These are phyloP conservation scores for Chlamydotis undulata DNA, from an alignment of 2,113 vertebrate species.

Conservation along the genomic window DNA sequence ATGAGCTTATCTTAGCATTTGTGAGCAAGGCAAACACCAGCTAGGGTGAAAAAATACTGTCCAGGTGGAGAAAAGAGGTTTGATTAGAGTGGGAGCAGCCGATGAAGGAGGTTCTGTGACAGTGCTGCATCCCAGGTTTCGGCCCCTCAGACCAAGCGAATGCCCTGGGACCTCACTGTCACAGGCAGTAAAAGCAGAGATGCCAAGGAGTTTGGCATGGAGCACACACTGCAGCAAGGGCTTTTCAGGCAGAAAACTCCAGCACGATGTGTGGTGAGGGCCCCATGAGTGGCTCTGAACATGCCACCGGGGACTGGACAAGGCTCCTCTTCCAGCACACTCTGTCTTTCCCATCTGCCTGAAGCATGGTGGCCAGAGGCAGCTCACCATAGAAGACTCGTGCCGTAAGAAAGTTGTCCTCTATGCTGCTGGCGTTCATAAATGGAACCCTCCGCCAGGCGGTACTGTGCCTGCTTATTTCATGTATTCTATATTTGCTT, in stretches of 20 bases:
- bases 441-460: not conserved
- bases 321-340: not conserved
- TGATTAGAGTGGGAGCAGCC: not conserved
- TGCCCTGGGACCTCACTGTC: accelerated
- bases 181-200: not conserved
- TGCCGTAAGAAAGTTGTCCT: not conserved
- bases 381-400: not conserved
- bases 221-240: accelerated
- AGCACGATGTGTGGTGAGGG: accelerated
- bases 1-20: not conserved
- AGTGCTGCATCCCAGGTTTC: not conserved
- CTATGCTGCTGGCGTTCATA: not conserved
- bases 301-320: accelerated
- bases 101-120: not conserved
- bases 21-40: not conserved
- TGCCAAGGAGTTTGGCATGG: accelerated
- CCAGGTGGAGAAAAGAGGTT: not conserved
- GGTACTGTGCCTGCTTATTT: not conserved
- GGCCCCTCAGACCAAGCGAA: not conserved
- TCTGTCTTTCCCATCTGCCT: not conserved
- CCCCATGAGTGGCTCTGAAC: not conserved
- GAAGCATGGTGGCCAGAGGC: not conserved
- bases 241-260: not conserved
- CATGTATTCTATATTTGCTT: not conserved
- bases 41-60: not conserved